These are phyloP conservation scores for Odontocolon sp. DNA, from an alignment of 2,888 invertebrate genomes.

Conservation along the genomic window DNA sequence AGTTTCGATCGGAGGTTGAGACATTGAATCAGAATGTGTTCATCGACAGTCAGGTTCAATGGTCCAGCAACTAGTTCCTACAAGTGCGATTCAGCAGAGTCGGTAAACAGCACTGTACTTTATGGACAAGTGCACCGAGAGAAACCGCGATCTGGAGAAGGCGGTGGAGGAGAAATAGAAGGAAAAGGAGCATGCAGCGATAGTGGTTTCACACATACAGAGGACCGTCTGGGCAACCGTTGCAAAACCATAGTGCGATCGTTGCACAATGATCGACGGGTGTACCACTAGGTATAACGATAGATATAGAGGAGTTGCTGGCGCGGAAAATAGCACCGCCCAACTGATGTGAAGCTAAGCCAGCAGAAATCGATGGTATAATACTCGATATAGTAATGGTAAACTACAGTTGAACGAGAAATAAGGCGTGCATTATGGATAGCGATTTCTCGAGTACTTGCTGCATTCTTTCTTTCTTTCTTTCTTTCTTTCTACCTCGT, in stretches of 20 bases:
- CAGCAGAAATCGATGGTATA: neutral
- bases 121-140: constrained; percentile 5
- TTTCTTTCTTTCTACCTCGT: neutral
- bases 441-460: constrained; percentile 14
- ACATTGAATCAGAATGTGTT: constrained; percentile 33
- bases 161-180: constrained; percentile 22
- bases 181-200: constrained; percentile 6
- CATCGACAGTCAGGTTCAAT: constrained; percentile 55
- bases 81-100: constrained; percentile 7
- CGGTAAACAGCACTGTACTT: too few species aligned
- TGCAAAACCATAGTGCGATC: constrained; percentile 51
- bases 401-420: constrained; percentile 27
- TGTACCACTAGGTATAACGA: constrained; percentile 17
- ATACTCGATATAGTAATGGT: too few species aligned
- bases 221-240: constrained; percentile 24
- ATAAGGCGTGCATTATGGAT: constrained; percentile 12
- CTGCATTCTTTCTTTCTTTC: neutral
- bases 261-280: constrained; percentile 56
- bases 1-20: constrained; percentile 17
- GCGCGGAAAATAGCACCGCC: constrained; percentile 50
- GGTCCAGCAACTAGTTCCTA: constrained; percentile 18
- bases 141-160: constrained; percentile 32
- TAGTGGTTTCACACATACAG: neutral
- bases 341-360: constrained; percentile 21
- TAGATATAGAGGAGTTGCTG: constrained; percentile 37